Evolutionary conservation across 2,888 invertebrate species (phyloP).

Genomic region (Sesia bembeciformis): DNA sequence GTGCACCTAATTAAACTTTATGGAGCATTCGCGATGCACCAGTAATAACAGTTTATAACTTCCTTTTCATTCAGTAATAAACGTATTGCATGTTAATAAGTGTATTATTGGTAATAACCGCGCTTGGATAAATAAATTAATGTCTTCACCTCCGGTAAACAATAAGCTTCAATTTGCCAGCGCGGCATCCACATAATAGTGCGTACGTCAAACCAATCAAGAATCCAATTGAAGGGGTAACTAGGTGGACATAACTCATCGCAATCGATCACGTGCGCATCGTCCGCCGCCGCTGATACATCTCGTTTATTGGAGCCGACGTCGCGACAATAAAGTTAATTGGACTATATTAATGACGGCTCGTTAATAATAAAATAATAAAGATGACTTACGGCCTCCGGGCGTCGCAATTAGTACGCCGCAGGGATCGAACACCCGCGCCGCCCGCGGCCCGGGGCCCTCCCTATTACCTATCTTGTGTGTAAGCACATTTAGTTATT

Average conservation of each 20-base stretch:
- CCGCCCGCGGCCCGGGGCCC: slow-evolving; percentile 7
- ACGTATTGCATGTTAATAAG: background rate
- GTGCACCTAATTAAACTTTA: slow-evolving; percentile 39
- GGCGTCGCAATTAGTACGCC: slow-evolving; percentile 43
- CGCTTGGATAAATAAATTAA: background rate
- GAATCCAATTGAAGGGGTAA: slow-evolving; percentile 70
- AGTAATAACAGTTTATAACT: slow-evolving; percentile 12
- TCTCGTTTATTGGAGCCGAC: slow-evolving; percentile 60
- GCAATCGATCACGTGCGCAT: slow-evolving; percentile 61
- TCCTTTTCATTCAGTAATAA: background rate
- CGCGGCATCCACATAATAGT: slow-evolving; percentile 46
- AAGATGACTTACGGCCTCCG: slow-evolving; percentile 46
- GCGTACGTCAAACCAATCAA: slow-evolving; percentile 68
- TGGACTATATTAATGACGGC: slow-evolving; percentile 60
- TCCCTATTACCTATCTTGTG: no score
- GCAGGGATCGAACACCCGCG: slow-evolving; percentile 15
- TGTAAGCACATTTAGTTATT: no score
- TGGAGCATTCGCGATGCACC: slow-evolving; percentile 24
- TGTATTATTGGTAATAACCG: no score
- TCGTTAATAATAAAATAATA: slow-evolving; percentile 65
- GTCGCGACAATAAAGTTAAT: slow-evolving; percentile 66
- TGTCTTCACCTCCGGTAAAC: slow-evolving; percentile 25
- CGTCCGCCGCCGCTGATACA: slow-evolving; percentile 41
- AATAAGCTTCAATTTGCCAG: slow-evolving; percentile 62
- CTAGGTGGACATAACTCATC: slow-evolving; percentile 64